phyloP scores from a whole-genome alignment of 2,888 invertebrate genomes.

The Pheosia tremula region DNA sequence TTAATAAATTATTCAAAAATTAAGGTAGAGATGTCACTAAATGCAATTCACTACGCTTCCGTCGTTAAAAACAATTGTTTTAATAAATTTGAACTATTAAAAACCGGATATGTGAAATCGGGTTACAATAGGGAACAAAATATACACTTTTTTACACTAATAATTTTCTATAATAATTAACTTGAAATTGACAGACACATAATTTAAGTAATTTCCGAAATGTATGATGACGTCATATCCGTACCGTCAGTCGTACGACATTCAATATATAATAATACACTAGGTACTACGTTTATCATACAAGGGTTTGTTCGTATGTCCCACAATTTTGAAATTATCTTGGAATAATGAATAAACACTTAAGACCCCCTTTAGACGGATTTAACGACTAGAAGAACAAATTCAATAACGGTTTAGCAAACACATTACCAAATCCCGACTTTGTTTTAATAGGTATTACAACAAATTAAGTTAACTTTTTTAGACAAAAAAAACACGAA shows the following conservation, averaged over 20 bases:
- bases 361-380: too few relatives aligned
- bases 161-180: constrained; percentile 50
- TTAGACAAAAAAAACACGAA: too few relatives aligned
- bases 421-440: too few relatives aligned
- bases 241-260: constrained; percentile 35
- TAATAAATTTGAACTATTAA: constrained; percentile 51
- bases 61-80: constrained; percentile 37
- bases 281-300: constrained; percentile 28
- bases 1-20: constrained; percentile 1
- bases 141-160: constrained; percentile 27
- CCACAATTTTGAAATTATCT: not conserved
- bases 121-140: constrained; percentile 20
- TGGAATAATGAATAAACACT: too few relatives aligned
- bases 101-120: constrained; percentile 39
- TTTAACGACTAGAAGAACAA: not conserved
- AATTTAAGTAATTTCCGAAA: constrained; percentile 18
- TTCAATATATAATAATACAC: constrained; percentile 27
- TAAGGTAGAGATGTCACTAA: constrained; percentile 26
- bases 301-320: constrained; percentile 4
- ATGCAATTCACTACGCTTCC: constrained; percentile 42
- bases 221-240: constrained; percentile 14
- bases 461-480: too few relatives aligned
- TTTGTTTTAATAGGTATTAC: too few relatives aligned
- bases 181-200: constrained; percentile 59
- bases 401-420: not conserved